Evolutionary conservation across 2,797 vertebrate species (phyloP), one percentile per base, ranked within the genome.

Genomic region (Moxostoma hubbsi): DNA sequence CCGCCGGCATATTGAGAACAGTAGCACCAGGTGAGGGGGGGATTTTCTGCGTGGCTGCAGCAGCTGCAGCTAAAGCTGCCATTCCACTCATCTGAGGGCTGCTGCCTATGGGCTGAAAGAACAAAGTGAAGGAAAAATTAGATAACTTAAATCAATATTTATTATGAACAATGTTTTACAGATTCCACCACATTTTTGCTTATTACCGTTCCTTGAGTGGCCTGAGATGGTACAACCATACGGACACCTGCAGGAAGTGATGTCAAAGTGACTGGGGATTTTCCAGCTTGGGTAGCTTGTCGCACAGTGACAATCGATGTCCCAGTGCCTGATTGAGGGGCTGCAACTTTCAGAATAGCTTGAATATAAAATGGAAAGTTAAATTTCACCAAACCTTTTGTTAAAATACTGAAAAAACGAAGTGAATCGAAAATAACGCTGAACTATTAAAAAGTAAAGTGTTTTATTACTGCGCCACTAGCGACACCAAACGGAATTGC

Each of bases 11-110:
- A 69, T 94, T 96, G 58, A 98, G 93, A 83, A 97, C 84, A 0
- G 96, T 96, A 86, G 95, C 94, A 0, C 93, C 93, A 1, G 96
- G 95, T 5, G 96, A 94, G 5, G 97, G 96, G 0, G 96, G 97
- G 79, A 98, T 98, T 88, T 98, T 98, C 88, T 98, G 97, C 53
- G 97, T 98, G 79, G 97, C 97, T 0, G 97, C 96, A 0, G 97
- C 97, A 0, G 97, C 97, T 4, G 97, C 97, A 0, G 96, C 96
- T 82, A 97, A 88, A 6, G 97, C 96, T 11, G 97, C 97, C 97
- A 97, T 98, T 70, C 96, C 94, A 74, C 96, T 97, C 96, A 98
- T 97, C 91, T 97, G 96, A 24, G 96, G 95, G 85, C 92, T 97
- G 79, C 94, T 95, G 80, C 95, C 96, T n/a, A 98, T 96, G 78